Percentiles rank a stretch among this genome's conserved stretches.
These are phyloP conservation scores for Melinopterus prodromus DNA, from an alignment of 2,888 invertebrate genomes.

Conservation along the genomic window DNA sequence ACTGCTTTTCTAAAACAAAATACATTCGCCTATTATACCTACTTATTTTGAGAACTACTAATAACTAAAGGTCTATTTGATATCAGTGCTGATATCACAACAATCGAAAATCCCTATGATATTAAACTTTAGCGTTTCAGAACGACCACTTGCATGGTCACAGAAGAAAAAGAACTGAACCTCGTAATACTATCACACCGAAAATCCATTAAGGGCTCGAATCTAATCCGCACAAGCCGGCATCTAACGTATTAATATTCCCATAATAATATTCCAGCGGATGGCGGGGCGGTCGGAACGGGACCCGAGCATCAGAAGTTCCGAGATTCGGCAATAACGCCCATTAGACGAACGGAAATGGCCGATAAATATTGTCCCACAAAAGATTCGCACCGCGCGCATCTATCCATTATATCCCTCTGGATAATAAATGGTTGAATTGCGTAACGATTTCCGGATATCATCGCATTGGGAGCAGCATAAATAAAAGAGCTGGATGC, in stretches of 20 bases:
- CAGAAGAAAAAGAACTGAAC: neutral
- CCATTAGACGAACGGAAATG: constrained; percentile 4
- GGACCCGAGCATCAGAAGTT: neutral
- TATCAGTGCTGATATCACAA: too few species aligned
- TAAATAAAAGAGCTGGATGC: neutral
- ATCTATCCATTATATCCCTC: neutral
- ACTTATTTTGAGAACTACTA: too few species aligned
- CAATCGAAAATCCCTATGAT: too few species aligned
- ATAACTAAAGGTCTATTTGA: too few species aligned
- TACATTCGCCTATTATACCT: too few species aligned
- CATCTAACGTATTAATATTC: neutral
- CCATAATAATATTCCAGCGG: neutral
- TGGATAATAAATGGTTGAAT: neutral
- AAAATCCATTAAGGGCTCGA: neutral
- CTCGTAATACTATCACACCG: neutral
- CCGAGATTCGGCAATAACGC: neutral
- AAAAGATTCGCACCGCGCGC: neutral
- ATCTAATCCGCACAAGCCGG: neutral
- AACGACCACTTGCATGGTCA: neutral
- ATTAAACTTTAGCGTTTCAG: too few species aligned
- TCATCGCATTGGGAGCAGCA: neutral
- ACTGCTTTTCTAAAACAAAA: too few species aligned
- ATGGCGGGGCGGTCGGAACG: neutral
- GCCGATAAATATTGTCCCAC: neutral
- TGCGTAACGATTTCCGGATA: constrained; percentile 4